Base-by-base conservation (phyloP, 2,888 invertebrate genomes). In the Tachystola acroxantha region DNA sequence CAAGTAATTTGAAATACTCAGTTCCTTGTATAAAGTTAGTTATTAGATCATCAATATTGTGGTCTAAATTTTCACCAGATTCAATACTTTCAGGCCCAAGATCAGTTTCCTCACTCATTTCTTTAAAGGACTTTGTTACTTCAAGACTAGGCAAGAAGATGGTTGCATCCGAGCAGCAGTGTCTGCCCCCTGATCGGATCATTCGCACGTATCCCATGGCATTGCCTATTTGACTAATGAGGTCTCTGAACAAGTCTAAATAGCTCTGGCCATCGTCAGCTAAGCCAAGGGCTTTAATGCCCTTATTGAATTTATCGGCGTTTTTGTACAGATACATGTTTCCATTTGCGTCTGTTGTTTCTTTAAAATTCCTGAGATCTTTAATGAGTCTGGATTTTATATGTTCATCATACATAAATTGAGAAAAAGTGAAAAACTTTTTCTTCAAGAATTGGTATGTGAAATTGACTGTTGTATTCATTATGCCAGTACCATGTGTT, bases 391-490 rank as follows among this genome's bases (percentile, higher is more conserved):
- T 90, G 0, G 98, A 97, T 74, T 98, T 98, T 33, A 99, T 97
- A 62, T 97, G 97, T 74, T 99, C 99, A 68, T 99, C 98, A 66
- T 94, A 98, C 75, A 99, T 91, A 70, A 99, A 99, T 74, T 98
- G 98, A 0, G 98, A 98, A 70, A 99, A 96, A 1, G 94, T 93
- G 55, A 94, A 94, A 60, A 99, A 94, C 73, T 98, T 97, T 53
- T 96, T 94, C 49, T 96, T 91, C 47, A 99, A 85, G 77, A 97
- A 98, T 77, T 98, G 98, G 77, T 97, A 97, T 0, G 95, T 95
- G 56, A 94, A 96, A 67, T 97, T 97, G 46, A 93, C 96, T 0
- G 97, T 96, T 0, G 97, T 97, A 62, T 96, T 97, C 91, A 97
- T 96, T 43, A 99, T 96, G 5, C 99, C 99, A 6, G 94, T 95